Evolutionary conservation across 2,113 vertebrate species (phyloP), one percentile per base, ranked within the genome.

Genomic region (Rattus rattus): DNA sequence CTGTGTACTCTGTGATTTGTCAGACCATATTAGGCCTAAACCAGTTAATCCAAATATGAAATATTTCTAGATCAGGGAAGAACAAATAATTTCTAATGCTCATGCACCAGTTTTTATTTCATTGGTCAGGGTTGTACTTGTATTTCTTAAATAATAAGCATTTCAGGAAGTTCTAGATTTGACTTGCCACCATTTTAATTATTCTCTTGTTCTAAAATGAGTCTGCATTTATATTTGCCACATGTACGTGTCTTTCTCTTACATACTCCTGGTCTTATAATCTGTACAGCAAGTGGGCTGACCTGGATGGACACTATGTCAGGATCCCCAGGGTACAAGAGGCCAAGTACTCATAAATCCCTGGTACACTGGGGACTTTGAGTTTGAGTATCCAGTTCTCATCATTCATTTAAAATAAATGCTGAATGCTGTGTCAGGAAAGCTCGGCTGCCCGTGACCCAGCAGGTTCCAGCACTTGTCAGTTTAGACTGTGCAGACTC

Each of bases 61-160:
- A 43, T 70, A 33, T 92, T 94, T 95, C 63, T 90, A 47, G 65
- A 69, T 97, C 30, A 90, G 69, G 75, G 79, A 90, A 94, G 75
- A 77, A 61, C 52, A 22, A 39, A 75, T 92, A 80, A 88, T 95
- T 94, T 43, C 7, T 77, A 54, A 47, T 90, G 56, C n/a, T 84
- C n/a, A 24, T 84, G 85, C 75, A 4, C 61, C 52, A 94, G 22
- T 94, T 94, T 95, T 56, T 70, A 28, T 72, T 89, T 97, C n/a
- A 70, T 16, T 56, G 54, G 56, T 85, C 33, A 79, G 63, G 3
- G 63, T 90, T 94, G 65, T 83, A 52, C 69, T 88, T 77, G 1
- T 61, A 80, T 63, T 90, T 92, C 84, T 94, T 90, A 77, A 87
- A 89, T 17, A 36, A 6, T 92, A 73, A 95, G 69, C 24, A 79